A percentile compares a stretch with the other conserved stretches of the same genome.
Conservation (phyloP, 2,113 vertebrate genomes). For the Serinus canaria region DNA sequence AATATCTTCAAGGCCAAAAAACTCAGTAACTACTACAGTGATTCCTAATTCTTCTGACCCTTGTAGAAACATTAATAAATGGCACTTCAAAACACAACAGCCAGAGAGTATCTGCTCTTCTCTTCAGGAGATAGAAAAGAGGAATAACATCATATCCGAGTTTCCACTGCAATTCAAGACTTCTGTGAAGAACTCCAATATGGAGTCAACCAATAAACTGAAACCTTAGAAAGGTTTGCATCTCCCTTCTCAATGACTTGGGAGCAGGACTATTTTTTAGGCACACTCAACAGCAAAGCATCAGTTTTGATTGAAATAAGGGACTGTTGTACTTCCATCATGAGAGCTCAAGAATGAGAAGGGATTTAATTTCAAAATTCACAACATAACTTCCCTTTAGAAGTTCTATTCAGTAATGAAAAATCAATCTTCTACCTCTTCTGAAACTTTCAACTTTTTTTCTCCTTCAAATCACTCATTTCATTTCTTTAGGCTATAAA, state of each 20-base stretch:
- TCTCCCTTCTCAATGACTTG: neutral
- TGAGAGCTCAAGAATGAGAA: neutral
- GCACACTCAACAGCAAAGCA: neutral
- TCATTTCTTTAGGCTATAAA: neutral
- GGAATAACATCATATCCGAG: neutral
- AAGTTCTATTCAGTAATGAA: neutral
- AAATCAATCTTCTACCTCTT: neutral
- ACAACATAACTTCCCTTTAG: neutral
- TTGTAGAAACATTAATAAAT: neutral
- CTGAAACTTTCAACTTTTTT: neutral
- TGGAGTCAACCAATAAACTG: neutral
- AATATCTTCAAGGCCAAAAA: neutral
- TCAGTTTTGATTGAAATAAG: neutral
- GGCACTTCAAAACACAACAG: neutral
- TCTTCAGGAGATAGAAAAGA: neutral
- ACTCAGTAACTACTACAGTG: neutral
- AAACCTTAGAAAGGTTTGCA: neutral
- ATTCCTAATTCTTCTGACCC: neutral
- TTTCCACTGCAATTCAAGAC: neutral
- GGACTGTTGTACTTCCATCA: neutral
- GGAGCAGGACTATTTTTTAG: neutral
- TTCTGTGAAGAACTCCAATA: neutral
- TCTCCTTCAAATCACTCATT: neutral
- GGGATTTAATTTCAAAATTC: neutral
- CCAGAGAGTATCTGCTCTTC: neutral